Conservation (phyloP, 1,140 invertebrate genomes). For the Idris sp. region DNA sequence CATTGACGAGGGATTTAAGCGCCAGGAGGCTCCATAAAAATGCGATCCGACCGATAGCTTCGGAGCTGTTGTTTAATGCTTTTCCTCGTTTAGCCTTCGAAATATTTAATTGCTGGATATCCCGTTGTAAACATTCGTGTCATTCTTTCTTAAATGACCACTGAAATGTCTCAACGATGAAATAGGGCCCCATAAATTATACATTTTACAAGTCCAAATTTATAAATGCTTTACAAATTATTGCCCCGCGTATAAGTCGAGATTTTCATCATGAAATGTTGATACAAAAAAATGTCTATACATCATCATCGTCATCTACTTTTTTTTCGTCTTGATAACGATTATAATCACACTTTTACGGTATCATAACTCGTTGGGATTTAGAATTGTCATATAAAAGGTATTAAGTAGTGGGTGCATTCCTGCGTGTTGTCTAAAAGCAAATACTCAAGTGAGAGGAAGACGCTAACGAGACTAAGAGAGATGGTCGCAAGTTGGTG, state of each 20-base stretch:
- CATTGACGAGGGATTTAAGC: slow-evolving; percentile 67
- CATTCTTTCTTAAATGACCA: slow-evolving; percentile 60
- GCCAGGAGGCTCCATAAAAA: slow-evolving; percentile 72
- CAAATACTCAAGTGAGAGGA: too few species aligned
- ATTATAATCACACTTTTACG: too few species aligned
- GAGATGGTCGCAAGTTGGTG: slow-evolving; percentile 53
- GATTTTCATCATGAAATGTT: too few species aligned
- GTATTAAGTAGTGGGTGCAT: slow-evolving; percentile 54
- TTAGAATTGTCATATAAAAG: slow-evolving; percentile 41
- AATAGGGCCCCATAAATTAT: slow-evolving; percentile 58
- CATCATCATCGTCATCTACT: too few species aligned
- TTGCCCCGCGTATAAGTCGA: too few species aligned
- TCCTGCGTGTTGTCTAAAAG: slow-evolving; percentile 47
- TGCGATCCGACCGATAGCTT: slow-evolving; percentile 60
- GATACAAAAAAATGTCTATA: too few species aligned
- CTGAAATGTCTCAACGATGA: slow-evolving; percentile 52
- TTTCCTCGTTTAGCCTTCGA: slow-evolving; percentile 62
- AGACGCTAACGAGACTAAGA: slow-evolving; percentile 45
- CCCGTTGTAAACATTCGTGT: slow-evolving; percentile 65
- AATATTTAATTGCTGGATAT: slow-evolving; percentile 59
- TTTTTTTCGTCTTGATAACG: too few species aligned
- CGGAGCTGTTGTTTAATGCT: slow-evolving; percentile 70
- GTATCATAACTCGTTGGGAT: slow-evolving; percentile 15
- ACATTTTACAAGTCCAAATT: slow-evolving; percentile 62
- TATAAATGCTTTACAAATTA: slow-evolving; percentile 59